Conservation (phyloP, 2,888 invertebrate species). For the Aleiodes alternator region DNA sequence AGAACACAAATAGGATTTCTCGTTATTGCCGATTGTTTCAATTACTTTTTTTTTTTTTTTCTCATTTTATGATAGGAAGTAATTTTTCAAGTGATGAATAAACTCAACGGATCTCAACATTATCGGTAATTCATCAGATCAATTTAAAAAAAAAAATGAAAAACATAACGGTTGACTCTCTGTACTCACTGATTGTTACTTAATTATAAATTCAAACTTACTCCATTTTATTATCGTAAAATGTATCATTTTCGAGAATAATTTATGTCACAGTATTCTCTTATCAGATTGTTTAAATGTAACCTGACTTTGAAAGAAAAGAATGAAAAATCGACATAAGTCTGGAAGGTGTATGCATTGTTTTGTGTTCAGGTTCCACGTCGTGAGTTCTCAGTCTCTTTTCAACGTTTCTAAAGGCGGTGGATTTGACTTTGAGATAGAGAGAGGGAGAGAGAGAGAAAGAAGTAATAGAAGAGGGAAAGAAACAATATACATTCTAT, state of each 20-base stretch:
- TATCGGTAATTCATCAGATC: too few species aligned
- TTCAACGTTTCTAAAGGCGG: background rate
- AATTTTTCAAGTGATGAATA: too few species aligned
- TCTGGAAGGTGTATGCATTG: conserved; percentile 38
- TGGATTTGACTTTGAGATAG: conserved; percentile 6
- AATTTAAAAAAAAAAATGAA: too few species aligned
- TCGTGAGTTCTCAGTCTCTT: conserved; percentile 38
- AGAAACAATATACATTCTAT: background rate
- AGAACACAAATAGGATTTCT: too few species aligned
- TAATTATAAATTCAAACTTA: background rate
- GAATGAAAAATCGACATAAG: conserved; percentile 30
- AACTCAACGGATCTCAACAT: too few species aligned
- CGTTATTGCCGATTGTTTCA: background rate
- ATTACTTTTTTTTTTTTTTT: background rate
- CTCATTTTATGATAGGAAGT: too few species aligned
- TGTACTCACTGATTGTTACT: too few species aligned
- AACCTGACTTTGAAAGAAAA: conserved; percentile 15
- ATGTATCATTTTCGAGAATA: background rate
- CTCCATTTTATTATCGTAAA: background rate
- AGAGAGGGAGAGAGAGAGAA: background rate
- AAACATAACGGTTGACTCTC: too few species aligned
- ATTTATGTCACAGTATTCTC: conserved; percentile 28
- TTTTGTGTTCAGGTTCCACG: conserved; percentile 41
- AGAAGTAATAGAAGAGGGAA: background rate
- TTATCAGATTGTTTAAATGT: conserved; percentile 17